Conservation (phyloP, 92 coral and sea anemone genomes). For the Meandrina meandrites region DNA sequence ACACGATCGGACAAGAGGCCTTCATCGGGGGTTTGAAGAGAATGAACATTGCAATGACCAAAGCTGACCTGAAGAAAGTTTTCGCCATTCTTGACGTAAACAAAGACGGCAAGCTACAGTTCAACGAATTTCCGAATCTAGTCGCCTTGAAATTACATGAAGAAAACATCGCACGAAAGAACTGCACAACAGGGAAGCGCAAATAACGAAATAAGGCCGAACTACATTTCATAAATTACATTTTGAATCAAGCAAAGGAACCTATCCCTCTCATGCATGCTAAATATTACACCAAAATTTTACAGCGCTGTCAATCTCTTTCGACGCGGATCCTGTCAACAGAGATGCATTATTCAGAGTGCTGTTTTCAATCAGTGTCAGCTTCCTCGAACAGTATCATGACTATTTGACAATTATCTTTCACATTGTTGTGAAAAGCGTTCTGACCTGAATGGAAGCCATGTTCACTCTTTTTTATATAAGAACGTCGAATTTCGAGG, state of each 20-base stretch:
- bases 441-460: too few relatives aligned
- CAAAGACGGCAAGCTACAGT: conserved; percentile 57
- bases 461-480: too few relatives aligned
- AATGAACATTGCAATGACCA: conserved; percentile 54
- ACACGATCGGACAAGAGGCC: conserved; percentile 31
- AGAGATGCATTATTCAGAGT: neutral
- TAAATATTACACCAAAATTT: neutral
- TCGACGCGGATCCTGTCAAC: neutral
- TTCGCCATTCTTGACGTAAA: conserved; percentile 58
- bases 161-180: neutral
- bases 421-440: too few relatives aligned
- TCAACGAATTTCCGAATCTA: conserved; percentile 55
- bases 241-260: neutral
- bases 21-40: conserved; percentile 58
- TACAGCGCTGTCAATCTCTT: too few relatives aligned
- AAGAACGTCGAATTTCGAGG: too few relatives aligned
- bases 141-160: conserved; percentile 34
- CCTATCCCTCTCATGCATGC: neutral
- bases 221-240: neutral
- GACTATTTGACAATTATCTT: too few relatives aligned
- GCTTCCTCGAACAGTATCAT: too few relatives aligned
- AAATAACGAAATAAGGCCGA: neutral
- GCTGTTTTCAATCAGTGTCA: too few relatives aligned
- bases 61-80: conserved; percentile 39
- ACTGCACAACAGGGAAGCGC: neutral